Base-by-base conservation (phyloP, 1,140 invertebrate genomes). In the Maniola jurtina region DNA sequence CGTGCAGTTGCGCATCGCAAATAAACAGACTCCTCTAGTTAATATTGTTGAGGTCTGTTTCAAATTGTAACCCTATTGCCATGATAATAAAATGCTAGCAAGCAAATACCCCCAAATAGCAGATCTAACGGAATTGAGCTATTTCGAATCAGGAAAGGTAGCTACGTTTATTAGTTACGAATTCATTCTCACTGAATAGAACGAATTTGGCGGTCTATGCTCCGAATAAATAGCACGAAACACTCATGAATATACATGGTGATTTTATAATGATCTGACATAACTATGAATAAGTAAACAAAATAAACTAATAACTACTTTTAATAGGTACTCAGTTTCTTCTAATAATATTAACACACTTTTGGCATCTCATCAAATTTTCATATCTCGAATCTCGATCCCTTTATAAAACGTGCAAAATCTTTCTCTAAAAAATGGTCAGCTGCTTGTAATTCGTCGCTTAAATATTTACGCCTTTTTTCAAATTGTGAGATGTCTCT, bases 1-100 rank as follows among this genome's bases (percentile, higher is more conserved):
- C 73, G 69, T 77, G 11, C 42, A 11, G 75, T 60, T 56, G 45
- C 56, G 76, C 66, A 74, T 79, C 45, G 42, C 65, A 74, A 76
- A 76, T 70, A 70, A 72, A 36, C 36, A 54, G 42, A 45, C 42
- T 6, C n/a, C 14, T 52, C 34, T 36, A 11, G 50, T 58, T 57
- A 64, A 58, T 48, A 64, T 48, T 58, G n/a, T 8, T 4, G 38
- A 52, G 15, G 47, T 11, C 25, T 52, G 50, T 38, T 9, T 16
- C 13, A 10, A 65, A 50, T 36, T 42, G 14, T 42, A 52, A 65
- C 56, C 36, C 15, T 59, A 65, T 38, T 42, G 48, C 66, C 33
- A 42, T 50, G 16, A 35, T 48, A 61, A 64, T 65, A 66, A 61
- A 66, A 54, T 55, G 48, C 48, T 25, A 52, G 36, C 36, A 61